Percentiles rank a stretch among this genome's conserved stretches.
Conservation (phyloP, 2,888 invertebrate species). For the Lepidonotus clava region DNA sequence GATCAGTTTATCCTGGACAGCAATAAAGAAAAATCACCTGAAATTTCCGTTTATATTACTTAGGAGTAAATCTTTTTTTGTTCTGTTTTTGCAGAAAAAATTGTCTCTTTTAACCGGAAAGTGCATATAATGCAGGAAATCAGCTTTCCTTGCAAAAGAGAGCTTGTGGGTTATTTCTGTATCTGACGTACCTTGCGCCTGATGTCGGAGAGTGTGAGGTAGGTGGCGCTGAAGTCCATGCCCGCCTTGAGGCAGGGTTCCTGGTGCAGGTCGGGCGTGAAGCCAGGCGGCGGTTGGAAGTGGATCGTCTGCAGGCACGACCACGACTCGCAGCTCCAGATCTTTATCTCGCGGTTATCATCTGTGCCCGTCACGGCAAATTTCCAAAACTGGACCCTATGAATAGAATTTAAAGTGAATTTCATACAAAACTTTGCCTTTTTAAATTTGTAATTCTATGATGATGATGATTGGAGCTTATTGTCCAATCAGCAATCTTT, state of each 20-base stretch:
- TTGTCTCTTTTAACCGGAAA: not conserved
- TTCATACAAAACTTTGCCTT: too few species aligned
- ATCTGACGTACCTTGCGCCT: slow-evolving; percentile 85
- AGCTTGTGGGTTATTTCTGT: not conserved
- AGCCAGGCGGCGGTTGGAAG: slow-evolving; percentile 68
- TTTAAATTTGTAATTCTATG: too few species aligned
- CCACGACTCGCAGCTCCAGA: slow-evolving; percentile 98
- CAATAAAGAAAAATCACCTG: too few species aligned
- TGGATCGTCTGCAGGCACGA: slow-evolving; percentile 86
- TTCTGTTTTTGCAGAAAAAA: too few species aligned
- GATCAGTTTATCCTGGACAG: too few species aligned
- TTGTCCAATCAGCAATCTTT: too few species aligned
- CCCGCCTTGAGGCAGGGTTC: slow-evolving; percentile 86
- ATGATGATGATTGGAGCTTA: too few species aligned
- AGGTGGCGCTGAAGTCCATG: slow-evolving; percentile 91
- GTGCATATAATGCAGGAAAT: not conserved
- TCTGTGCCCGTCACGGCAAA: slow-evolving; percentile 95
- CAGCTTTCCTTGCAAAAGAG: too few species aligned
- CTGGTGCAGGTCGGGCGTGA: slow-evolving; percentile 60
- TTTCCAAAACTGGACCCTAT: slow-evolving; percentile 93
- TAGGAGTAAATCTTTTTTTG: too few species aligned
- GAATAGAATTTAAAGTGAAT: too few species aligned
- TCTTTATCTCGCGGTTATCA: slow-evolving; percentile 93
- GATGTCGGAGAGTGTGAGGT: slow-evolving; percentile 93
- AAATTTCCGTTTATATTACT: too few species aligned